Conservation (phyloP, 2,113 vertebrate species). For the Pelvicachromis taeniatus region DNA sequence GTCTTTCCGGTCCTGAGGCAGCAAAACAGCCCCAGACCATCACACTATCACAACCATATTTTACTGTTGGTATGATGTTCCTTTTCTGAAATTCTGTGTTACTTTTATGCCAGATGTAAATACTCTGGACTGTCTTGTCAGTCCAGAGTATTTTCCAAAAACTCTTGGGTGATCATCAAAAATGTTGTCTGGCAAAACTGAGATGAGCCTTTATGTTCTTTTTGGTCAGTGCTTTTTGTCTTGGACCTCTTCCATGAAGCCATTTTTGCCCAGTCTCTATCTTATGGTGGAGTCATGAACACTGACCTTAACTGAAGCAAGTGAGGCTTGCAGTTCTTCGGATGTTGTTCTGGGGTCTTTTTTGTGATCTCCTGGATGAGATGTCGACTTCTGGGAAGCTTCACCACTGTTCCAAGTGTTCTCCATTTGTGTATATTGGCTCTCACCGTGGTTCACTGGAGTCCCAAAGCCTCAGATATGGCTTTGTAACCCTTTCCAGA, state of each 20-base stretch:
- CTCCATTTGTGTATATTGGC: neutral
- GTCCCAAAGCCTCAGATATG: neutral
- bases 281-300: neutral
- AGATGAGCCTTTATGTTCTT: neutral
- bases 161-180: neutral
- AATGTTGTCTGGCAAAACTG: neutral
- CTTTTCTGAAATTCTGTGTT: neutral
- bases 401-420: neutral
- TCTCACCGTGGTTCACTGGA: neutral
- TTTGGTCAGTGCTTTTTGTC: neutral
- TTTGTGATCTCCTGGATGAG: neutral
- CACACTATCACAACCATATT: neutral
- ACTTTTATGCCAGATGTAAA: neutral
- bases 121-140: too few species aligned
- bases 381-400: neutral
- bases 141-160: neutral
- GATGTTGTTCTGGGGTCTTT: neutral
- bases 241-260: neutral
- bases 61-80: neutral
- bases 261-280: neutral
- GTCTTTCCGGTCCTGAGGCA: neutral
- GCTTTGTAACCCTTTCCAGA: neutral
- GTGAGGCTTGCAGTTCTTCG: neutral
- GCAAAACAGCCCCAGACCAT: neutral
- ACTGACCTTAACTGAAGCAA: neutral